Base-by-base conservation (phyloP, 2,888 invertebrate genomes). In the Troilus luridus region DNA sequence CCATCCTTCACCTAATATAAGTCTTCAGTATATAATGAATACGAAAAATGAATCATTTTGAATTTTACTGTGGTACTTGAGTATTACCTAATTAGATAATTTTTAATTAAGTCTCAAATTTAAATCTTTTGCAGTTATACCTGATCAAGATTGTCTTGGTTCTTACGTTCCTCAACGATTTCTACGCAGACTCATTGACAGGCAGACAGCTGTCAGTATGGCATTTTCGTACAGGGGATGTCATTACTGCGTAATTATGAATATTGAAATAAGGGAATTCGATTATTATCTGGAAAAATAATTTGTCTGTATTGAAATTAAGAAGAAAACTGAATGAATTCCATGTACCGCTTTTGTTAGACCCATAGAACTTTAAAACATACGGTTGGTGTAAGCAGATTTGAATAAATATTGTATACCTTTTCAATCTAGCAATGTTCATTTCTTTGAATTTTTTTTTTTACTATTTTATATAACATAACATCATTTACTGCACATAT, bases 161-260 rank as follows among this genome's bases (percentile, higher is more conserved):
- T 41, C 72, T 77, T 41, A 77, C 17, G 27, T 77, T 77, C 72
- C n/a, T 77, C 72, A 77, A 27, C 27, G 17, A 77, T 9, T 7
- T 77, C 72, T 41, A 41, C 27, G 72, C 27, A 17, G 72, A 77
- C 27, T 41, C 72, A 2, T 1, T 77, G 27, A 21, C 41, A 19
- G 10, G 27, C 27, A 14, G 72, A 17, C 27, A 77, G 19, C 72
- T 77, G 1, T 77, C 72, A 41, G 27, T 41, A 27, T 77, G 72
- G 72, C 72, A 77, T 77, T 77, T 77, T 21, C 72, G 24, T 41
- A 9, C 72, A 17, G 72, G 72, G 41, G 72, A 77, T 77, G 72
- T 77, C 72, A 21, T 77, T 41, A 77, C 41, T 77, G 72, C 72
- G 2, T 77, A 41, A 77, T 11, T 17, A 19, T 41, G 27, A 77